Base-by-base conservation (phyloP, 35 echinoderm and acorn worm species). In the Diadema setosum region DNA sequence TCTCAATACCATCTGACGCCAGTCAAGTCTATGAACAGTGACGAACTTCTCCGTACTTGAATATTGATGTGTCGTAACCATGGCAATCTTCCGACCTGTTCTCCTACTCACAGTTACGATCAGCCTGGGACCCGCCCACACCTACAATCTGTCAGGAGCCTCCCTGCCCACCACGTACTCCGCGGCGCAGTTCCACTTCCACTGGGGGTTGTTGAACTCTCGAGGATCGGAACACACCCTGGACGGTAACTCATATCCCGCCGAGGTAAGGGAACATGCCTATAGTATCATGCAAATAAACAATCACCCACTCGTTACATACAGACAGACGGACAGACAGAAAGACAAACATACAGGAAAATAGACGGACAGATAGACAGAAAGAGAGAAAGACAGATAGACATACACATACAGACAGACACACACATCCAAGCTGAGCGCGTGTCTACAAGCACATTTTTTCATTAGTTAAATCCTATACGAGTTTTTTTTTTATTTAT, bases 181-280 rank as follows among this genome's bases (percentile, higher is more conserved):
- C 46, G 81, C 81, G 1, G 76, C 44, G 21, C 96, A 98, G 58
- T 91, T 98, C 50, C 96, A 98, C 41, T 94, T 94, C 48, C 96
- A 98, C 34, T 98, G 96, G 96, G 91, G 91, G 17, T 91, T 69
- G 20, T 33, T n/a, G 2, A 81, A 87, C 26, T 18, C 4, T 23
- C 75, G 36, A 69, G 96, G 96, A 42, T 98, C 96, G 1, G 96
- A 98, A 70, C 96, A 98, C 55, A 63, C 15, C 6, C 2, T 98
- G 11, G 83, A 94, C 45, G 81, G 85, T 2, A 65, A 34, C 4
- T 32, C 29, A 11, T 98, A 86, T 31, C 11, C 84, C 11, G 92
- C 86, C 6, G 96, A 98, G 96, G 96, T 94, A 63, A 75, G 73
- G 18, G 16, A 37, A 63, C 7, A 26, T n/a, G n/a, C 7, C 49